phyloP scores from a whole-genome alignment of 2,797 vertebrate species.

The Tragopan temminckii region DNA sequence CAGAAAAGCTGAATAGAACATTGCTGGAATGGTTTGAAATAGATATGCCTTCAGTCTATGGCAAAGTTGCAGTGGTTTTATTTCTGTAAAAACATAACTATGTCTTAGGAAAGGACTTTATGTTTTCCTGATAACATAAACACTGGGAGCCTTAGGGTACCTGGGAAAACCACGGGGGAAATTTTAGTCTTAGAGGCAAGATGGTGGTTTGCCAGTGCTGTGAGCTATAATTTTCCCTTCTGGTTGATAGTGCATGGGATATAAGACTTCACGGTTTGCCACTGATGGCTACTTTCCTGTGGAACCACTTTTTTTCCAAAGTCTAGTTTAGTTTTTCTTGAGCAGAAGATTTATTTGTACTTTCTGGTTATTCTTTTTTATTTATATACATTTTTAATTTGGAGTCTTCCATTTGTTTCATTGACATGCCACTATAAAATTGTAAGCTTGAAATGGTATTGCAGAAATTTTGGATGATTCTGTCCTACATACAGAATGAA shows the following conservation, averaged over 20 bases:
- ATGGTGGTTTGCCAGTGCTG: fast-evolving
- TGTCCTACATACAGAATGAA: not conserved
- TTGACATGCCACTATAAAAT: not conserved
- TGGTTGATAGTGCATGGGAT: fast-evolving
- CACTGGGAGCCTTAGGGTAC: not conserved
- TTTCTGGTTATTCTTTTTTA: not conserved
- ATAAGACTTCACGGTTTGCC: not conserved
- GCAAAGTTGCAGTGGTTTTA: not conserved
- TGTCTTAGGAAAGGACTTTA: not conserved
- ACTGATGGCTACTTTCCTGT: not conserved
- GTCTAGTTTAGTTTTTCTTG: not conserved
- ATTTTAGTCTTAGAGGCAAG: not conserved
- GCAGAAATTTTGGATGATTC: not conserved
- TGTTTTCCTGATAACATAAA: not conserved
- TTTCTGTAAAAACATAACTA: not conserved
- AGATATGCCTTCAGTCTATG: not conserved
- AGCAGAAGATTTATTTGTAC: not conserved
- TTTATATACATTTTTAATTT: not conserved
- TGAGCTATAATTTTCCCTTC: not conserved
- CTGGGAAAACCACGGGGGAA: not conserved
- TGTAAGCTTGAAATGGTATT: not conserved
- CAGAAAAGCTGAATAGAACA: not conserved
- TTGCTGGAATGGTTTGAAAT: fast-evolving
- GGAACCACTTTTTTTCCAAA: not conserved
- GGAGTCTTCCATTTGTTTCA: not conserved